Base-by-base conservation (phyloP, 2,888 invertebrate species). In the Eristalis tenax region DNA sequence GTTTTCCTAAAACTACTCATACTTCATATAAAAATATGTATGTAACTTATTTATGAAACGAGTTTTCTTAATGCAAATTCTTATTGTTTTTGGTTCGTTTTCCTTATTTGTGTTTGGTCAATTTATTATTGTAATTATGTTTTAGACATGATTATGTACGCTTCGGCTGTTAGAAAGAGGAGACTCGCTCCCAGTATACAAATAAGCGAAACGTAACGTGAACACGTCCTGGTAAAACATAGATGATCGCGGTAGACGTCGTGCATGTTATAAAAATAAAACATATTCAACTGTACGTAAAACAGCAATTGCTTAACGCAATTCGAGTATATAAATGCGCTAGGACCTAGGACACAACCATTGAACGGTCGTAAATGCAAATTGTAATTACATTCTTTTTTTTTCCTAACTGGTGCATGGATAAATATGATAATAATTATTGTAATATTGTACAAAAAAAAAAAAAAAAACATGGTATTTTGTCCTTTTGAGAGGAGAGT, bases 291-390 rank as follows among this genome's bases (percentile, higher is more conserved):
- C 5, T 57, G 65, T 28, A 69, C 0, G 28, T 40, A 61, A 71
- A 56, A 59, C 38, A 28, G 13, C 59, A 73, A 65, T 69, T 83
- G 83, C 83, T 83, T 79, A 65, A 83, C 83, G 83, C 83, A 83
- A 83, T 38, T 32, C 10, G n/a, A 35, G 38, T 75, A 65, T 10
- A 32, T 35, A 73, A 43, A 32, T n/a, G 64, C 43, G n/a, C 43
- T 43, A 18, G 18, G 18, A 18, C 50, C 18, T 50, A n/a, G 50
- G 50, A 50, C 50, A 50, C 50, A 50, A 50, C 18, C 50, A 8
- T 50, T 18, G 18, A 50, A n/a, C 18, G 50, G 8, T 50, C 18
- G 50, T 50, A 22, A 43, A 43, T 43, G 43, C 43, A 43, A 6
- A 43, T n/a, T 43, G 43, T 43, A 43, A 43, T 43, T 43, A 43